Evolutionary conservation across 2,888 invertebrate species (phyloP), one percentile per base, ranked within the genome.

Genomic region (Neoaliturus tenellus): DNA sequence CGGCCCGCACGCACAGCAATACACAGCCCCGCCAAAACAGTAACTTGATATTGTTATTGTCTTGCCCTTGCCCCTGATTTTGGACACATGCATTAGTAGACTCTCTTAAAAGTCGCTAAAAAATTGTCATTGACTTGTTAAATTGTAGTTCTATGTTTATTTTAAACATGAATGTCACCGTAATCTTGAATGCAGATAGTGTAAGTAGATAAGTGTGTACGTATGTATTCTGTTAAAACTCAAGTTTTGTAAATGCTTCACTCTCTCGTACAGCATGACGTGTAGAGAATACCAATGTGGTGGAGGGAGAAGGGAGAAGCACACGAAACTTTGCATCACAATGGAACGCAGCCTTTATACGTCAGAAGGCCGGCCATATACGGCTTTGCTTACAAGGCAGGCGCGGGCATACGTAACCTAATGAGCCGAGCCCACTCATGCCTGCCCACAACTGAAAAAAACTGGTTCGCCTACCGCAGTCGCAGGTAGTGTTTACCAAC

Each of bases 341-440:
- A 62, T 62, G 62, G 6, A 12, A 23, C 23, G 14, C 20, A 20
- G 23, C 51, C 31, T 62, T 55, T 31, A 12, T 28, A 62, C 62
- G 62, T 62, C 62, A 62, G 10, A 62, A 62, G 62, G 62, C 28
- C 62, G 62, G 62, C 62, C 62, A 62, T 28, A 62, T 62, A 55
- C 55, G 55, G 55, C 55, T 3, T 20, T 14, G 14, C 48, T 12
- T 48, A 48, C 17, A 55, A 55, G 55, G 55, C 55, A 55, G 55
- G 62, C 62, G 8, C 28, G 28, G 55, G 51, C 51, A 51, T 62
- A 62, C 25, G 23, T 62, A 28, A 62, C 62, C 1, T 62, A 62
- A 62, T 62, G 62, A 28, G 62, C 28, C n/a, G 62, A n/a, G 62
- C 62, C 62, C 62, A 62, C 62, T 62, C 62, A 12, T 28, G 62